Evolutionary conservation across 2,113 vertebrate genomes (phyloP), one percentile per base, ranked within the genome.

Genomic region (Calidris pugnax): DNA sequence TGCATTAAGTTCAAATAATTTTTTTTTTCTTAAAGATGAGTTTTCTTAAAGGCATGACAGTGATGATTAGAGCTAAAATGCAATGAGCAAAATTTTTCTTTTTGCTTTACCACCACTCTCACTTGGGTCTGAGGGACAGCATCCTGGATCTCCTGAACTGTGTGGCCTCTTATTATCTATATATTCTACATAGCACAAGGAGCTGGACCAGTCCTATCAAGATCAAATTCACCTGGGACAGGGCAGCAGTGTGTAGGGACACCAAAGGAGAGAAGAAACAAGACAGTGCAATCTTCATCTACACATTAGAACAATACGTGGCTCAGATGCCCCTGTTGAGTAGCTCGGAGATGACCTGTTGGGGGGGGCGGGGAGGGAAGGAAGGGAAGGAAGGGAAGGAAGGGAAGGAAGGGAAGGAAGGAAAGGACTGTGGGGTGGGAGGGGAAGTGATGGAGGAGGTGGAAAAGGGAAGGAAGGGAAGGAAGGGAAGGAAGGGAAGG

Each of bases 251-350:
- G 4, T 11, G 2, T 0, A 30, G 37, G 24, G 21, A 76, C 57
- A 26, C 41, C 22, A 48, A 30, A 53, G 26, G 8, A 78, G 21
- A 30, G 41, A 71, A 81, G 5, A 83, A 71, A 45, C 7, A n/a
- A 83, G 35, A 37, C 48, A 32, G 11, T 7, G 9, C 23, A 27
- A 74, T 14, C 55, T 15, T 57, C 17, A 9, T 75, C 22, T 21
- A 19, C 2, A 1, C 3, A 0, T 48, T 4, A 47, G 2, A 22
- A 2, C 14, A 9, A 47, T 8, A 2, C 12, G 4, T 0, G 2
- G 53, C 32, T 56, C 21, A 11, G 26, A 24, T 3, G 5, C 4
- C 24, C 15, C 15, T 3, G 0, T 0, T 19, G 14, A 76, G 30
- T 22, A 19, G 39, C 75, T 84, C 50, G 7, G 26, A 71, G 62